phyloP scores from a whole-genome alignment of 2,797 vertebrate species.

The Mareca penelope region DNA sequence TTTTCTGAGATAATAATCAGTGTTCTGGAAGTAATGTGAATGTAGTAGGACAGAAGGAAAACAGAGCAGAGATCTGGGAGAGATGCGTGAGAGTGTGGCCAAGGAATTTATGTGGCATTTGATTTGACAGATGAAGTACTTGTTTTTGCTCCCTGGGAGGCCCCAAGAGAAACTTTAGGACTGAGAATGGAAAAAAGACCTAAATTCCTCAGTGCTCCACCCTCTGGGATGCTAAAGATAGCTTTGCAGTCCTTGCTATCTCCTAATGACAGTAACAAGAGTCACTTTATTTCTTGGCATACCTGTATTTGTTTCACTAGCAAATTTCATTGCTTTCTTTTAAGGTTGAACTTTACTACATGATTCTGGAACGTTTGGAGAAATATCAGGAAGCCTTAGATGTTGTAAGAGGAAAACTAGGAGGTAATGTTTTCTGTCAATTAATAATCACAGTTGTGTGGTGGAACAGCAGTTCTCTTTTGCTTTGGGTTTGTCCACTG shows the following conservation, averaged over 20 bases:
- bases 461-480: background rate
- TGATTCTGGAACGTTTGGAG: conserved; percentile 96
- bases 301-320: background rate
- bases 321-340: conserved; percentile 1
- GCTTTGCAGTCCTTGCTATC: conserved; percentile 5
- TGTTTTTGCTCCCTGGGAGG: background rate
- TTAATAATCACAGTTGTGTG: background rate
- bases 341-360: conserved; percentile 97
- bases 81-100: background rate
- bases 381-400: conserved; percentile 95
- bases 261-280: background rate
- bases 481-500: background rate
- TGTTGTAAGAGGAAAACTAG: conserved; percentile 93
- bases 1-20: background rate
- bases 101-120: background rate
- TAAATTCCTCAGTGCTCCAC: background rate
- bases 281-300: background rate
- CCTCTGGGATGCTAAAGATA: conserved; percentile 41
- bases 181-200: conserved; percentile 25
- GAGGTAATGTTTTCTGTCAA: conserved; percentile 81
- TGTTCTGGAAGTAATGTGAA: background rate
- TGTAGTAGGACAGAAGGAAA: background rate
- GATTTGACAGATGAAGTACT: background rate
- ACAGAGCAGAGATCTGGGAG: background rate
- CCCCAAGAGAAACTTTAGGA: background rate